Evolutionary conservation across 2,888 invertebrate genomes (phyloP).

Genomic region (Ormyrus rosae): DNA sequence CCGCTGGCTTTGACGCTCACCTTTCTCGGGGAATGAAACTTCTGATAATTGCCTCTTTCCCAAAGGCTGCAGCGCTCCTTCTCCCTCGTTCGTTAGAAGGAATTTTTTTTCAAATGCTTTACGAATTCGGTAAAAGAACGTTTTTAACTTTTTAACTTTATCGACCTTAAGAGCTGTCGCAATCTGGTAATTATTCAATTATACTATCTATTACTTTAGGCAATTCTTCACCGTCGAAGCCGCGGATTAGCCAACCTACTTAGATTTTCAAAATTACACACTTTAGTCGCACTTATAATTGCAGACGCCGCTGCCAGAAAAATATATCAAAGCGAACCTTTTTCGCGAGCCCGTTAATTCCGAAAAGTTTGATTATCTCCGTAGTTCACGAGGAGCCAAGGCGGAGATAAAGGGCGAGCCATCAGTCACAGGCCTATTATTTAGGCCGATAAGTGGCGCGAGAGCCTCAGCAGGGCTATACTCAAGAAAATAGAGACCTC

Average conservation of each 20-base stretch:
- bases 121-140: too few species aligned
- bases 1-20: background rate
- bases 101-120: too few species aligned
- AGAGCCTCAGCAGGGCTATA: background rate
- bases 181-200: too few species aligned
- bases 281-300: background rate
- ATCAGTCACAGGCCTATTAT: constrained; percentile 53
- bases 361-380: constrained; percentile 44
- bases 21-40: constrained; percentile 16
- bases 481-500: constrained; percentile 50
- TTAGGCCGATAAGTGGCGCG: constrained; percentile 45
- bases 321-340: background rate
- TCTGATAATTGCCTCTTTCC: constrained; percentile 34
- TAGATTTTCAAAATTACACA: background rate
- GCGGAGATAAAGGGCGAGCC: constrained; percentile 36
- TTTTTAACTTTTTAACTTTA: too few species aligned
- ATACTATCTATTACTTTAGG: too few species aligned
- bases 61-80: background rate
- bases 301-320: too few species aligned
- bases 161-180: too few species aligned
- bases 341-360: constrained; percentile 19
- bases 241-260: background rate
- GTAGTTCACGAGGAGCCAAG: constrained; percentile 10
- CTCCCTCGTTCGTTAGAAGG: background rate
- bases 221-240: too few species aligned